Percentiles rank a stretch among this genome's conserved stretches.
Evolutionary conservation across 2,113 vertebrate species (phyloP).

Genomic region (Oreochromis niloticus): DNA sequence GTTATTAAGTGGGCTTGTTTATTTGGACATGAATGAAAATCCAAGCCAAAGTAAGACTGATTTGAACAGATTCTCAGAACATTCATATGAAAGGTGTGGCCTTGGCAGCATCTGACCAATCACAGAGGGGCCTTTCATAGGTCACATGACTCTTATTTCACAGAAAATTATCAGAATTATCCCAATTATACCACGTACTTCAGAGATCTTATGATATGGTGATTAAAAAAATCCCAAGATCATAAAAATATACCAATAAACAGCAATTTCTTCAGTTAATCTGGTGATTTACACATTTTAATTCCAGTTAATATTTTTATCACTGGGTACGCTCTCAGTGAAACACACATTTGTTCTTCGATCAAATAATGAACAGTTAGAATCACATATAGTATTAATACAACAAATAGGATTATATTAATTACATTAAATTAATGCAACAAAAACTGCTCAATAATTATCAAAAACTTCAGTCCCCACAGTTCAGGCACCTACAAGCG

Average conservation of each 20-base stretch:
- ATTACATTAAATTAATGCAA: not conserved
- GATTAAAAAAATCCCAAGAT: not conserved
- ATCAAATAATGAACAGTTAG: not conserved
- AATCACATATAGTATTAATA: not conserved
- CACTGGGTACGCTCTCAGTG: not conserved
- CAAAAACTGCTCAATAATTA: not conserved
- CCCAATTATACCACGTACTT: not conserved
- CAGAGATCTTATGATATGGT: not conserved
- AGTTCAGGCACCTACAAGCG: not conserved
- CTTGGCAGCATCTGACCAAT: not conserved
- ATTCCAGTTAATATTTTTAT: not conserved
- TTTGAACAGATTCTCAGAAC: not conserved
- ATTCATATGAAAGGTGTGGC: not conserved
- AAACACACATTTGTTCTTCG: not conserved
- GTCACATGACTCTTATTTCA: not conserved
- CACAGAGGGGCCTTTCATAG: not conserved
- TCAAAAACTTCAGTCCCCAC: not conserved
- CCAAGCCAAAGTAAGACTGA: not conserved
- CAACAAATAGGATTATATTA: not conserved
- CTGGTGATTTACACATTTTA: not conserved
- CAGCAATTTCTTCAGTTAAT: not conserved
- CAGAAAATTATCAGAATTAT: not conserved
- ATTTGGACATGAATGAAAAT: not conserved
- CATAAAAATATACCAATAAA: not conserved
- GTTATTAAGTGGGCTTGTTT: not conserved